Conservation (phyloP, 2,113 vertebrate genomes). For the Neotragus moschatus region DNA sequence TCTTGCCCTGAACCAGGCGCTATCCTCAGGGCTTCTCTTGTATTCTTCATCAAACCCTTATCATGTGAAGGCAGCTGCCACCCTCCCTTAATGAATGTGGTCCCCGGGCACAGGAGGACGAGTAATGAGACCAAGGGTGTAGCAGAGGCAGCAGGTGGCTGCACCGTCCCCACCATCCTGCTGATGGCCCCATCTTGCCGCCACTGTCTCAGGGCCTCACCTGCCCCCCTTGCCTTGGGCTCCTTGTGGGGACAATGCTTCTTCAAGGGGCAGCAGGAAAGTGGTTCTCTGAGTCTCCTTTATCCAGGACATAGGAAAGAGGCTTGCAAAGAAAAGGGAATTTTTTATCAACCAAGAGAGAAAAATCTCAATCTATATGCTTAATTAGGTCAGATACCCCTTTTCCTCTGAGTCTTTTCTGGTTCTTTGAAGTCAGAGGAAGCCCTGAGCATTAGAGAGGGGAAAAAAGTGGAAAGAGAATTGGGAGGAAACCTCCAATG, state of each 20-base stretch:
- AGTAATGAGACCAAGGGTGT: not conserved
- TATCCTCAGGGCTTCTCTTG: not conserved
- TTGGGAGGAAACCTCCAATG: slow-evolving; percentile 37
- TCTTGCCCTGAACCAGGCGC: not conserved
- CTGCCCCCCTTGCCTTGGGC: not conserved
- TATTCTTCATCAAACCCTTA: not conserved
- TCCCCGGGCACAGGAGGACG: not conserved
- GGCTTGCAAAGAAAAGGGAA: slow-evolving; percentile 54
- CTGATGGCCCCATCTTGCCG: not conserved
- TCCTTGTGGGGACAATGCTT: not conserved
- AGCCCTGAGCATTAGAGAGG: slow-evolving; percentile 46
- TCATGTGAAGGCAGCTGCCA: not conserved
- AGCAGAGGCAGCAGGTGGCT: not conserved
- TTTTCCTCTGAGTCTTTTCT: slow-evolving; percentile 64
- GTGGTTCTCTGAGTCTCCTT: not conserved
- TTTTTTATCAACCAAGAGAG: slow-evolving; percentile 59
- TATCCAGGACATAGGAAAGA: slow-evolving; percentile 22
- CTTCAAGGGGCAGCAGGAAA: not conserved
- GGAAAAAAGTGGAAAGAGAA: slow-evolving; percentile 30
- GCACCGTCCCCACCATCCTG: no score
- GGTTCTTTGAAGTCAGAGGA: slow-evolving; percentile 66
- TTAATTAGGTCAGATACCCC: slow-evolving; percentile 73
- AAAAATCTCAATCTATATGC: slow-evolving; percentile 64
- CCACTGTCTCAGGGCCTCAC: accelerated
- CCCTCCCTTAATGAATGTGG: not conserved